Percentiles rank a stretch among this genome's conserved stretches.
Evolutionary conservation across 2,797 vertebrate genomes (phyloP).

Genomic region (Darevskia mixta): DNA sequence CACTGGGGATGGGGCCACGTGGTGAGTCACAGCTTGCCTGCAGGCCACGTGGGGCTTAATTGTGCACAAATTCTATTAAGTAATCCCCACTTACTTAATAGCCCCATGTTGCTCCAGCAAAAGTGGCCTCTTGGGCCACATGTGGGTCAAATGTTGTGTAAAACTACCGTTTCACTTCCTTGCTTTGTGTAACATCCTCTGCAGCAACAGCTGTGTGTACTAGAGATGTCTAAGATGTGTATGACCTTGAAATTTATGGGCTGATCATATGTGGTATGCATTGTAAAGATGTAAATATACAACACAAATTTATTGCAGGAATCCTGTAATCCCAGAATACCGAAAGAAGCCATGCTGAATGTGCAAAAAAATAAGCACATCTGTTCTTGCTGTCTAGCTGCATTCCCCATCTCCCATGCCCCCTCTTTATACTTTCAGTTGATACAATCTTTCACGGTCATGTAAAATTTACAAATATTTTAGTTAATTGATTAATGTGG

Average conservation of each 20-base stretch:
- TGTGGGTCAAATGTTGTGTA: not conserved
- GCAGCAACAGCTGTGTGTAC: not conserved
- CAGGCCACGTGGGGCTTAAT: too few relatives aligned
- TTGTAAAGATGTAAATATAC: not conserved
- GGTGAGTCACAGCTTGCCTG: not conserved
- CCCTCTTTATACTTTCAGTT: not conserved
- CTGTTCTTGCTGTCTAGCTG: not conserved
- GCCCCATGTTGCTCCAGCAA: not conserved
- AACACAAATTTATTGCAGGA: not conserved
- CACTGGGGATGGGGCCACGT: not conserved
- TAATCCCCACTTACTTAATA: not conserved
- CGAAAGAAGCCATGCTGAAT: not conserved
- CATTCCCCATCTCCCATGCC: not conserved
- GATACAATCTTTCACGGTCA: not conserved
- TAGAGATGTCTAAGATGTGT: not conserved
- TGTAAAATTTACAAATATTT: rapidly evolving
- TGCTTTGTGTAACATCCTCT: not conserved
- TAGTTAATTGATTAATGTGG: not conserved
- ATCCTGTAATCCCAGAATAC: not conserved
- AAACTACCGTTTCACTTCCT: not conserved
- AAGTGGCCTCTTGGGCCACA: not conserved
- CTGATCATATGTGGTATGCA: not conserved
- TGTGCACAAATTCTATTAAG: not conserved
- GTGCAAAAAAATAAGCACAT: not conserved
- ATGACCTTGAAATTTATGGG: not conserved